A percentile compares a stretch with the other conserved stretches of the same genome.
Evolutionary conservation across 2,113 vertebrate genomes (phyloP).

Genomic region (Clarias batrachus): DNA sequence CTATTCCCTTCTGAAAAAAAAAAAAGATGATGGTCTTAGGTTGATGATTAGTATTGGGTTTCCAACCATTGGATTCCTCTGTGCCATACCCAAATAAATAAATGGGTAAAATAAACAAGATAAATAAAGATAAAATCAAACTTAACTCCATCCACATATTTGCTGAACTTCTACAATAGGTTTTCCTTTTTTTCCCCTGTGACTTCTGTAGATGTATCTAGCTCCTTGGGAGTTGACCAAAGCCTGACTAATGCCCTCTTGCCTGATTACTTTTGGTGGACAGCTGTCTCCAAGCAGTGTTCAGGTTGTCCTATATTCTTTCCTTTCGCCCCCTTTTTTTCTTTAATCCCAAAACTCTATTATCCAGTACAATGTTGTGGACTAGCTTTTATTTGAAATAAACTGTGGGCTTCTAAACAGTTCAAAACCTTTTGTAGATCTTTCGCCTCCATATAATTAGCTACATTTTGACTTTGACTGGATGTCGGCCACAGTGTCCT

Average conservation of each 20-base stretch:
- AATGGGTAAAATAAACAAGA: no score
- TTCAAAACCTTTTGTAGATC: not conserved
- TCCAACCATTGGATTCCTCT: not conserved
- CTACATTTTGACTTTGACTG: constrained; percentile 8
- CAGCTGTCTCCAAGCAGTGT: not conserved
- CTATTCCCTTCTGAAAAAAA: not conserved
- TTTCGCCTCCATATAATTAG: not conserved
- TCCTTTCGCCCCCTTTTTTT: not conserved
- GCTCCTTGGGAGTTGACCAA: not conserved
- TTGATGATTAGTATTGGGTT: not conserved
- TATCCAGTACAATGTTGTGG: not conserved
- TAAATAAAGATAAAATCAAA: not conserved
- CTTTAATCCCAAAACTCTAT: not conserved
- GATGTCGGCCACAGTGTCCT: constrained; percentile 55
- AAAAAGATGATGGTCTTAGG: not conserved
- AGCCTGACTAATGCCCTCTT: not conserved
- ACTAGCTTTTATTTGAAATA: not conserved
- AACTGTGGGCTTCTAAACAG: not conserved
- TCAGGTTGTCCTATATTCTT: no score
- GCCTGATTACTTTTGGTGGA: not conserved
- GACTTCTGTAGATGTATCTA: not conserved
- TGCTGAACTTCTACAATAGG: no score
- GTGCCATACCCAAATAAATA: not conserved
- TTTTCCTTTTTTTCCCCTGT: no score
- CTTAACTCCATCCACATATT: not conserved